A percentile compares a stretch with the other conserved stretches of the same genome.
Evolutionary conservation across 2,113 vertebrate species (phyloP).

Genomic region (Tenrec ecaudatus): DNA sequence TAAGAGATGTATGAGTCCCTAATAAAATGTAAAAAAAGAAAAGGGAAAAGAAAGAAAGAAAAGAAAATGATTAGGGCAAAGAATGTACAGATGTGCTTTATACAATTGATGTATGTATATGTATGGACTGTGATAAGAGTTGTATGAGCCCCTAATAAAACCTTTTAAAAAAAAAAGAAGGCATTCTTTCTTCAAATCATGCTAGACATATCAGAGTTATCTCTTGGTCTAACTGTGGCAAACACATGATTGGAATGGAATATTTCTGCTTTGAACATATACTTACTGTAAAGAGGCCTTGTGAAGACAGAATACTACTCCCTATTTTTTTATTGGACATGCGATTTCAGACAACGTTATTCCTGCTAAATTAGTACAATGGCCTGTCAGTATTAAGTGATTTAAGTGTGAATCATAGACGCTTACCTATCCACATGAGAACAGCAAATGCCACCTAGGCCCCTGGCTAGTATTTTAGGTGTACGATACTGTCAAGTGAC

Average conservation of each 20-base stretch:
- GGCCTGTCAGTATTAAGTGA: neutral
- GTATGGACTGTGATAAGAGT: too few species aligned
- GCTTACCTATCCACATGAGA: neutral
- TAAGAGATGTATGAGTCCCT: too few species aligned
- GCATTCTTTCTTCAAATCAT: too few species aligned
- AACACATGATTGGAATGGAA: neutral
- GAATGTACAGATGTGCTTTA: too few species aligned
- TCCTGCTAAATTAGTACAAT: conserved; percentile 30
- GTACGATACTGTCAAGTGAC: neutral
- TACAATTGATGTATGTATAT: too few species aligned
- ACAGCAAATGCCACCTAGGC: neutral
- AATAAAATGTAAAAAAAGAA: too few species aligned
- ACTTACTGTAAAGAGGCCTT: neutral
- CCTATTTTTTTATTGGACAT: neutral
- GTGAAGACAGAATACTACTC: neutral
- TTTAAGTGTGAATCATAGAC: neutral
- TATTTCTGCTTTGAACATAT: neutral
- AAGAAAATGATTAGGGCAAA: too few species aligned
- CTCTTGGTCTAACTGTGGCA: neutral
- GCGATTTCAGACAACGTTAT: neutral
- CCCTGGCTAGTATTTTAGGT: neutral
- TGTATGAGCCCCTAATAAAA: too few species aligned
- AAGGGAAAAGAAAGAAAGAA: too few species aligned
- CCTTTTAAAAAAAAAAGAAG: too few species aligned
- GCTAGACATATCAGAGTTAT: neutral